Conservation (phyloP, 2,888 invertebrate species). For the Harmothoe impar region DNA sequence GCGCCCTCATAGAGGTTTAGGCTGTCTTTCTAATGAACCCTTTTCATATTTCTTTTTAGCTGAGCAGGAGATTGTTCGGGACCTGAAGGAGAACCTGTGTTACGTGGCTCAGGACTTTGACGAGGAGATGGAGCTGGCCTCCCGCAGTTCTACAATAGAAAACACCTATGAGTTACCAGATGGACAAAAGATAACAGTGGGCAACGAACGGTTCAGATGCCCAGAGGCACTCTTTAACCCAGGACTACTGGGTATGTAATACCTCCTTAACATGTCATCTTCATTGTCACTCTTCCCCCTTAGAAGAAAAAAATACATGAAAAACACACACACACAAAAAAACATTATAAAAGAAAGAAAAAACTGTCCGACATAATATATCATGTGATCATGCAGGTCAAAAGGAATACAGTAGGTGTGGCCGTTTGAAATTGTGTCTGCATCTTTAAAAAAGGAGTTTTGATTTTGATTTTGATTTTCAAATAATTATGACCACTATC, state of each 20-base stretch:
- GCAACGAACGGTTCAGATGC: conserved; percentile 75
- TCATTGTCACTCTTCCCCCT: too few species aligned
- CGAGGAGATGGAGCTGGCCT: conserved; percentile 91
- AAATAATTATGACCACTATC: too few species aligned
- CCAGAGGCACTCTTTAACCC: conserved; percentile 73
- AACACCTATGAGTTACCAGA: conserved; percentile 75
- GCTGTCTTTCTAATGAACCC: too few species aligned
- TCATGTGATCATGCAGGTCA: too few species aligned
- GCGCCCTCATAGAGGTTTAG: too few species aligned
- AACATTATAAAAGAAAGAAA: neutral
- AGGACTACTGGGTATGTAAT: conserved; percentile 61
- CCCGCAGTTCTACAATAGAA: conserved; percentile 72
- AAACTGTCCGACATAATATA: too few species aligned
- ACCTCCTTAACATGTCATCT: too few species aligned
- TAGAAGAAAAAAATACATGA: neutral
- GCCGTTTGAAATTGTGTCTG: too few species aligned
- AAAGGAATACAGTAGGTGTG: too few species aligned
- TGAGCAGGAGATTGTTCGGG: conserved; percentile 94
- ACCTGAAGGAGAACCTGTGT: conserved; percentile 96
- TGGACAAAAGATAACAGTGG: conserved; percentile 77
- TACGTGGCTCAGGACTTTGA: conserved; percentile 96
- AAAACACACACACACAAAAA: too few species aligned
- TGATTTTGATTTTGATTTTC: too few species aligned
- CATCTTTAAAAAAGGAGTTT: too few species aligned
- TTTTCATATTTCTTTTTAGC: conserved; percentile 69